These are phyloP conservation scores for Arnoldichthys spilopterus DNA, from an alignment of 2,797 vertebrate species.

Conservation along the genomic window DNA sequence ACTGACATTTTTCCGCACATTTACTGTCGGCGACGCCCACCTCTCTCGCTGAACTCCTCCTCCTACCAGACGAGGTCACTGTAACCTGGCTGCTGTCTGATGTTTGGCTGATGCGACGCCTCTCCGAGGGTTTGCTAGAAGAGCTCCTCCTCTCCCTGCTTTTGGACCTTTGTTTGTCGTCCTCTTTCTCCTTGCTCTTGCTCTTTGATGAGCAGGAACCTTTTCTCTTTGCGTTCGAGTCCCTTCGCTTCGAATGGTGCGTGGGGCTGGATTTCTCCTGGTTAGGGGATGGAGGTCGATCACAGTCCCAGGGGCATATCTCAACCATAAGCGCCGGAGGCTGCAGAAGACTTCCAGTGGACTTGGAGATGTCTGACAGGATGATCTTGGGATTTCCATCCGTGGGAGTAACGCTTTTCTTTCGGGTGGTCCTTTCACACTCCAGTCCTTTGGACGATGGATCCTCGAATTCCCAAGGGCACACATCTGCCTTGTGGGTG, in stretches of 20 bases:
- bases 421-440: slow-evolving; percentile 80
- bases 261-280: slow-evolving; percentile 84
- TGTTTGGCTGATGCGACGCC: slow-evolving; percentile 75
- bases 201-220: slow-evolving; percentile 76
- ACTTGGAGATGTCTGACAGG: slow-evolving; percentile 82
- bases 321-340: slow-evolving; percentile 86
- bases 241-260: slow-evolving; percentile 81
- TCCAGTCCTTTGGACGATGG: slow-evolving; percentile 72
- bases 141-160: slow-evolving; percentile 76
- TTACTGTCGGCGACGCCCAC: slow-evolving; percentile 73
- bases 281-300: slow-evolving; percentile 79
- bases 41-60: slow-evolving; percentile 79
- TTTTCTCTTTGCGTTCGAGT: slow-evolving; percentile 82
- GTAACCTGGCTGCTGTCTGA: slow-evolving; percentile 63
- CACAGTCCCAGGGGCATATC: slow-evolving; percentile 94
- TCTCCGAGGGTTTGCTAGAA: slow-evolving; percentile 78
- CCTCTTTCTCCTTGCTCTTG: slow-evolving; percentile 67
- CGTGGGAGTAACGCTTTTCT: slow-evolving; percentile 82
- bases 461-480: slow-evolving; percentile 79
- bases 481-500: slow-evolving; percentile 68
- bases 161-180: slow-evolving; percentile 62
- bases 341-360: slow-evolving; percentile 87
- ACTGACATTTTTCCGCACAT: slow-evolving; percentile 73
- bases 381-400: slow-evolving; percentile 77
- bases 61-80: slow-evolving; percentile 62